phyloP scores from a whole-genome alignment of 2,797 vertebrate genomes.

The Rhabdomys pumilio region DNA sequence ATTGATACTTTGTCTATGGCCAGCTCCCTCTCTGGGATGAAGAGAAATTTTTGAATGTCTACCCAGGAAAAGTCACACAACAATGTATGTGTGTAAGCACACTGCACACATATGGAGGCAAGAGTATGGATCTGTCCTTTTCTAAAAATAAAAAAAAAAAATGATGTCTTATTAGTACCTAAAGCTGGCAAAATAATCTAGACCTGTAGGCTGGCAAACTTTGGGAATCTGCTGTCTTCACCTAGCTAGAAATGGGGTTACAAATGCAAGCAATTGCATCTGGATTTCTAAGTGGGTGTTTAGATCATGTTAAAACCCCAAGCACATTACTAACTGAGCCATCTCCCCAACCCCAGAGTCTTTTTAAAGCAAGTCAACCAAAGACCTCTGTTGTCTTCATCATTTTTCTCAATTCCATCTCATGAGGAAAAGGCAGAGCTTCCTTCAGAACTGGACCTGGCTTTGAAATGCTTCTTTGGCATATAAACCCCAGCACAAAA shows the following conservation, averaged over 20 bases:
- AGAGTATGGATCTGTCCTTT: not conserved
- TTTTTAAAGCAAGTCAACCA: not conserved
- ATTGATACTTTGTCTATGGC: not conserved
- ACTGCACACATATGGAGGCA: not conserved
- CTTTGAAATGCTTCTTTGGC: not conserved
- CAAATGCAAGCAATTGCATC: not conserved
- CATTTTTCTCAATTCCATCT: not conserved
- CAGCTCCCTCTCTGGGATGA: not conserved
- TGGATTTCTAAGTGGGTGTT: not conserved
- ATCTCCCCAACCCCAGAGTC: not conserved
- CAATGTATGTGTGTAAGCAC: not conserved
- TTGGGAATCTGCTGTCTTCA: not conserved
- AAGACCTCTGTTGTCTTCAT: not conserved
- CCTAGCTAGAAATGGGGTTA: not conserved
- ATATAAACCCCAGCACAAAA: not conserved
- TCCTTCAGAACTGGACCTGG: not conserved
- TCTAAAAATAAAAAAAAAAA: too few relatives aligned
- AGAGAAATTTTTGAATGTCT: not conserved
- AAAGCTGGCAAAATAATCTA: not conserved
- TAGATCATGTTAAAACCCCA: not conserved
- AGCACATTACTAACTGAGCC: not conserved
- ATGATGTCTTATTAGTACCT: not conserved
- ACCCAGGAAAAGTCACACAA: not conserved
- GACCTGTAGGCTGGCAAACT: not conserved
- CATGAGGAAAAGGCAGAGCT: conserved; percentile 43